A percentile compares a stretch with the other conserved stretches of the same genome.
These are phyloP conservation scores for Ceratosolen fusciceps DNA, from an alignment of 1,140 invertebrate genomes.

Conservation along the genomic window DNA sequence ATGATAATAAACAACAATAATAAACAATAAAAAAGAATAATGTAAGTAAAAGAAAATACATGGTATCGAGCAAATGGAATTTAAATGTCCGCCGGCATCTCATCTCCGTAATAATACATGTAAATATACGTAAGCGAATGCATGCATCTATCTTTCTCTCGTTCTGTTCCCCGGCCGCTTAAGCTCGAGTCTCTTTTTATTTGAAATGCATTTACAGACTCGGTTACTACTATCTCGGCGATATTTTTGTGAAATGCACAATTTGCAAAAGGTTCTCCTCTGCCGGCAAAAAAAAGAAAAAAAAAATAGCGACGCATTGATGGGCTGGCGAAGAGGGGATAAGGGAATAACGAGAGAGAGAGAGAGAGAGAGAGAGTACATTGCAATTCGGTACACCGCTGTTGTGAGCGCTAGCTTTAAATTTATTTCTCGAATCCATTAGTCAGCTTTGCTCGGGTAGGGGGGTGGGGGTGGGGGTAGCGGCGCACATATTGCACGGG, in stretches of 20 bases:
- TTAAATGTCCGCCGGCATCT: background rate
- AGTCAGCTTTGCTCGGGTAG: background rate
- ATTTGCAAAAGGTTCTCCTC: background rate
- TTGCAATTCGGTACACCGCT: background rate
- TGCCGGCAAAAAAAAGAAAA: background rate
- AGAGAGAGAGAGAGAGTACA: background rate
- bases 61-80: background rate
- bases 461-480: too few relatives aligned
- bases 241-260: slow-evolving; percentile 9
- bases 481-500: background rate
- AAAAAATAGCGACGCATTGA: background rate
- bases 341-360: background rate
- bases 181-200: background rate
- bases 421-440: slow-evolving; percentile 30
- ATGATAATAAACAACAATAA: background rate
- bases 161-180: background rate
- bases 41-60: too few relatives aligned
- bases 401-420: background rate
- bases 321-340: background rate
- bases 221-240: background rate
- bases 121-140: too few relatives aligned
- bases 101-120: background rate
- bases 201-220: background rate
- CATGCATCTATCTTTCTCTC: background rate
- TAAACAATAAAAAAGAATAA: too few relatives aligned